Base-by-base conservation (phyloP, 1,140 invertebrate species). In the Drosophila burlai region DNA sequence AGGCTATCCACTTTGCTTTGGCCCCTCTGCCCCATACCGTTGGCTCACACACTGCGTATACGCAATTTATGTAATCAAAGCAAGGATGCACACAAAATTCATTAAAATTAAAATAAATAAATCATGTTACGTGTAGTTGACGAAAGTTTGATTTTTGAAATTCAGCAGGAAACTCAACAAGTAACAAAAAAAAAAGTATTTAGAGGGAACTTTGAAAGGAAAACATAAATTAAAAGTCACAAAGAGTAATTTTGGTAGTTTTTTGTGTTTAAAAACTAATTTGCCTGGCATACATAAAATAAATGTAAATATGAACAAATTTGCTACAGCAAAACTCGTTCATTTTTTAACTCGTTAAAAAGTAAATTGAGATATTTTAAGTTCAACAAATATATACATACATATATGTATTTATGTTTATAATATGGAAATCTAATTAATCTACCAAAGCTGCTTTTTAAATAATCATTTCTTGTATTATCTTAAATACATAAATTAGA, bases 51-150 rank as follows among this genome's bases (percentile, higher is more conserved):
- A 69, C 65, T 72, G 68, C 68, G 68, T 69, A 69, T 72, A 58
- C 64, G 64, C 66, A 69, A 69, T 72, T 72, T 72, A 71, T 69
- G 52, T 42, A 72, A 72, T 72, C 67, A 71, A 71, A 71, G 21
- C 18, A 26, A 34, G 50, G 43, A 24, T 26, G 21, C 24, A 31
- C 26, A 31, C 8, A 34, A 43, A 68, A 65, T 65, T 36, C 42
- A 69, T 58, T 55, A 69, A 72, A 72, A 72, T 72, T 58, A 72
- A 72, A 72, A 72, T 72, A 72, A 68, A 69, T 71, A 69, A 72
- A 72, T 49, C 42, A 59, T 58, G 45, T 11, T 49, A 21, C 6
- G 10, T 6, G 24, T 46, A 71, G 64, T 46, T 69, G 16, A 55
- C 34, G 40, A 55, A 46, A 66, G 29, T 65, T 64, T 52, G 29